Percentiles rank a stretch among this genome's conserved stretches.
Evolutionary conservation across 2,797 vertebrate species (phyloP).

Genomic region (Etheostoma perlongum): DNA sequence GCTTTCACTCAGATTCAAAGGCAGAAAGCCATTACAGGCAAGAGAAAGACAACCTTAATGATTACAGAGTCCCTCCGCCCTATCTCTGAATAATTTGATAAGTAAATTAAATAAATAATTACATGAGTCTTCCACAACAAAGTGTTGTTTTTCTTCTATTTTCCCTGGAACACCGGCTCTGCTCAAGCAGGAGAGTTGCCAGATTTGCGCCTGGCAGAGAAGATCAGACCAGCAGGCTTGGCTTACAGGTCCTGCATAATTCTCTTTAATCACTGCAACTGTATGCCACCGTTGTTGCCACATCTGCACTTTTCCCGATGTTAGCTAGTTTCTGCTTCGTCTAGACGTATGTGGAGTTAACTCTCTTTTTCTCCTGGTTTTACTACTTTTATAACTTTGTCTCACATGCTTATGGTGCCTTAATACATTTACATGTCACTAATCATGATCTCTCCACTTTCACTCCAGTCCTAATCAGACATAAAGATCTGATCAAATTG

Average conservation of each 20-base stretch:
- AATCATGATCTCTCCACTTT: not conserved
- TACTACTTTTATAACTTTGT: not conserved
- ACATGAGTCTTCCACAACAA: conserved; percentile 42
- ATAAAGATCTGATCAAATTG: not conserved
- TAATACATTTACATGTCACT: not conserved
- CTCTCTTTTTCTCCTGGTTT: not conserved
- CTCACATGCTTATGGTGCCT: not conserved
- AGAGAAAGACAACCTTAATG: conserved; percentile 33
- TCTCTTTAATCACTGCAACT: conserved; percentile 69
- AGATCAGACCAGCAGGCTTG: conserved; percentile 52
- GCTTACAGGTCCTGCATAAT: conserved; percentile 69
- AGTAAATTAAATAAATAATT: conserved; percentile 56
- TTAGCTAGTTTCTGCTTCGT: not conserved
- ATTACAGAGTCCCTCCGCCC: conserved; percentile 35
- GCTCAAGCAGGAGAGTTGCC: conserved; percentile 54
- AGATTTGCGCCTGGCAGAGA: conserved; percentile 64
- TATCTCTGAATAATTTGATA: conserved; percentile 46
- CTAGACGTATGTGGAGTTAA: not conserved
- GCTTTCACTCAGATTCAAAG: conserved; percentile 27
- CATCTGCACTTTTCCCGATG: conserved; percentile 28
- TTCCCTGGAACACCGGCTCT: conserved; percentile 29
- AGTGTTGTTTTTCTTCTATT: conserved; percentile 39
- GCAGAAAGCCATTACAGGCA: conserved; percentile 9
- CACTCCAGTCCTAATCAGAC: not conserved
- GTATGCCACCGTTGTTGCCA: conserved; percentile 41